Conservation (phyloP, 2,797 vertebrate species). For the Gallinago solitaria region DNA sequence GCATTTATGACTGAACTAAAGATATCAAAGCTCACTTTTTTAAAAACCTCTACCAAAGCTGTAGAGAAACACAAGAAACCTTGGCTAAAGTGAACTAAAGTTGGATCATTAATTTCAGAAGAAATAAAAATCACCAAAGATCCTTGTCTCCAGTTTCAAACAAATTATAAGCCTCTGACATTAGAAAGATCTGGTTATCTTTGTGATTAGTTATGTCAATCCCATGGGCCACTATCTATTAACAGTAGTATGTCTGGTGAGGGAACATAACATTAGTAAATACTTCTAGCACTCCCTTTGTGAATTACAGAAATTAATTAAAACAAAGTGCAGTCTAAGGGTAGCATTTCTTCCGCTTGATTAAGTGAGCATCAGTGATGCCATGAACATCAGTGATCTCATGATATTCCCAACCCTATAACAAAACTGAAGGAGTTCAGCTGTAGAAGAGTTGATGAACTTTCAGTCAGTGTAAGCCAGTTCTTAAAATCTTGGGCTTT, state of each 20-base stretch:
- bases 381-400: neutral
- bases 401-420: neutral
- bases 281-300: neutral
- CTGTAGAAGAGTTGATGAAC: neutral
- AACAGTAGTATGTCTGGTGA: neutral
- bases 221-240: neutral
- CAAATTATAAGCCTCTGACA: neutral
- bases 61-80: neutral
- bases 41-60: neutral
- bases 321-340: neutral
- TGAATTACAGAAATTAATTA: neutral
- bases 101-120: neutral
- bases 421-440: neutral
- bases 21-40: neutral
- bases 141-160: neutral
- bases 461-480: neutral
- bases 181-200: neutral
- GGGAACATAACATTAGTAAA: neutral
- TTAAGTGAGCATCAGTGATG: neutral
- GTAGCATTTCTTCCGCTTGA: neutral
- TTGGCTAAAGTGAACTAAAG: neutral
- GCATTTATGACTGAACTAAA: neutral
- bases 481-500: neutral
- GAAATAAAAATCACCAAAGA: neutral
- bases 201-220: neutral